A percentile compares a stretch with the other conserved stretches of the same genome.
Conservation (phyloP, 2,888 invertebrate genomes). For the Troides helena region DNA sequence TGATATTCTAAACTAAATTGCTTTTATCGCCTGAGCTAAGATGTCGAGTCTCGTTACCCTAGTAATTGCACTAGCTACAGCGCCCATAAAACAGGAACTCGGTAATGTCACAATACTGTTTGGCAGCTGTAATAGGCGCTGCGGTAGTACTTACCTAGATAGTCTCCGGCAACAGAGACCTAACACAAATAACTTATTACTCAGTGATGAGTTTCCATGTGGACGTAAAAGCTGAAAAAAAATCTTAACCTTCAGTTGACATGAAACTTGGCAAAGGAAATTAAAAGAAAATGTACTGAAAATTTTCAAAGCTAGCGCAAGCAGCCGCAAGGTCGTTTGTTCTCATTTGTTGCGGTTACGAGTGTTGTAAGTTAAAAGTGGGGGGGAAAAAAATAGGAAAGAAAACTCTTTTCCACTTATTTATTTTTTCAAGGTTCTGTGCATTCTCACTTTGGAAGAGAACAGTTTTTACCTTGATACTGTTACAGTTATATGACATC, state of each 20-base stretch:
- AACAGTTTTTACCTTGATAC: neutral
- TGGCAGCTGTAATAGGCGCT: too few relatives aligned
- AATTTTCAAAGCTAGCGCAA: neutral
- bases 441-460: neutral
- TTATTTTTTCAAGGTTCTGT: neutral
- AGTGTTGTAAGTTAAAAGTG: conserved; percentile 11
- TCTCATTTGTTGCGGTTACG: conserved; percentile 3
- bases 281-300: conserved; percentile 13
- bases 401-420: conserved; percentile 2
- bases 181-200: too few relatives aligned
- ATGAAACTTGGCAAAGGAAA: conserved; percentile 2
- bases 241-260: neutral
- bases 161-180: too few relatives aligned
- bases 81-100: too few relatives aligned
- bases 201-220: too few relatives aligned
- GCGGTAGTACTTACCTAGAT: too few relatives aligned
- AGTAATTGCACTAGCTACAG: too few relatives aligned
- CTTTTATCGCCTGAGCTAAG: too few relatives aligned
- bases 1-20: too few relatives aligned
- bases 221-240: neutral
- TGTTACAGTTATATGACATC: neutral
- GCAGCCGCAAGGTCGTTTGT: conserved; percentile 7
- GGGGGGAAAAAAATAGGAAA: neutral
- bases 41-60: too few relatives aligned
- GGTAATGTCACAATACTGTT: too few relatives aligned